Conservation (phyloP, 37 sponge, comb jelly and placozoan genomes). For the Cliona cf. orientalis region DNA sequence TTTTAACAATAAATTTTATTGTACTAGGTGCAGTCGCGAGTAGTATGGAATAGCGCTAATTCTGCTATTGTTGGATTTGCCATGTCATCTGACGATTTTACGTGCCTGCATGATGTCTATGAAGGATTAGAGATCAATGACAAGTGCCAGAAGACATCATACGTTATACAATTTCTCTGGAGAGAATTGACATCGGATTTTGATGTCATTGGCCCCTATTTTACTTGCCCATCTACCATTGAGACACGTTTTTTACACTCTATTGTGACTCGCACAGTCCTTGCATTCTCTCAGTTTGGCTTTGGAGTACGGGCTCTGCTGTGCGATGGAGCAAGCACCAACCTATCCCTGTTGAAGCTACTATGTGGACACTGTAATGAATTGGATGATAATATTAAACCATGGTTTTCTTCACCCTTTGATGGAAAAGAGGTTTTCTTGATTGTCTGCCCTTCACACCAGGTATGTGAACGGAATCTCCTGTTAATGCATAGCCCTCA, state of each 20-base stretch:
- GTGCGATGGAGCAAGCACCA: conserved; percentile 33
- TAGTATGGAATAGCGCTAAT: conserved; percentile 44
- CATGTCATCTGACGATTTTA: conserved; percentile 31
- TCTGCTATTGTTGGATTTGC: conserved; percentile 22
- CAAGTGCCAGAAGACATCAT: conserved; percentile 29
- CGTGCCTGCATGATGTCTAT: conserved; percentile 34
- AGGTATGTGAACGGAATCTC: too few species aligned
- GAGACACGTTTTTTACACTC: conserved; percentile 18
- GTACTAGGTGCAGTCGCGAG: conserved; percentile 6
- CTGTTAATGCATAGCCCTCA: too few species aligned
- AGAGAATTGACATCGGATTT: conserved; percentile 17
- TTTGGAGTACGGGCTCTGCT: conserved; percentile 19
- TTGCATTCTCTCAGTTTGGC: conserved; percentile 22
- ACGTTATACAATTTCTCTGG: conserved; percentile 39
- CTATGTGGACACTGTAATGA: background rate
- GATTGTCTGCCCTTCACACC: conserved; percentile 37
- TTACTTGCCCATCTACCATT: conserved; percentile 22
- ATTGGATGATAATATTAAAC: background rate
- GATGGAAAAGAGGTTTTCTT: background rate
- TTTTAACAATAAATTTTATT: too few species aligned
- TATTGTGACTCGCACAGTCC: conserved; percentile 6
- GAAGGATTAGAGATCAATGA: conserved; percentile 1
- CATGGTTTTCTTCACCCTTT: conserved; percentile 34
- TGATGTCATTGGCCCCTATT: conserved; percentile 44
- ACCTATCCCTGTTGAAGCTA: conserved; percentile 14